A percentile compares a stretch with the other conserved stretches of the same genome.
phyloP scores from a whole-genome alignment of 2,113 vertebrate genomes.

The Pica pica region DNA sequence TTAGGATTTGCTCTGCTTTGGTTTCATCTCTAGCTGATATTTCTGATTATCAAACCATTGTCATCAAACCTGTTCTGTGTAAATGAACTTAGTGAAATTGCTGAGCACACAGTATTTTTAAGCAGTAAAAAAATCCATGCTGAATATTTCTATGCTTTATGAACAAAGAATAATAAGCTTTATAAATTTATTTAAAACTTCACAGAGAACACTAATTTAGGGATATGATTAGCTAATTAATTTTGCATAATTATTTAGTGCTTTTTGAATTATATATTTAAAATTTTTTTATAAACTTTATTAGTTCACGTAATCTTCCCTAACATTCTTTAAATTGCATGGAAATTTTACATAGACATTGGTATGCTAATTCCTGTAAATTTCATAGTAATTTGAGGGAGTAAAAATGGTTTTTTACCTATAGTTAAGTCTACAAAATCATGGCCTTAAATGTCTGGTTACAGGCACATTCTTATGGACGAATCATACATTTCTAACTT shows the following conservation, averaged over 20 bases:
- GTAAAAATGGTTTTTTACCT: neutral
- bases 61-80: neutral
- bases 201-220: neutral
- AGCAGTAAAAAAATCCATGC: neutral
- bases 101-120: neutral
- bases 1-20: neutral
- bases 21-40: neutral
- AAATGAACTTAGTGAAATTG: neutral
- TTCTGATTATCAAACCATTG: neutral
- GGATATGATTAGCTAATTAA: neutral
- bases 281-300: neutral
- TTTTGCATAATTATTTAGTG: neutral
- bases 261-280: neutral
- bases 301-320: neutral
- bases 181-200: neutral
- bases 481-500: neutral
- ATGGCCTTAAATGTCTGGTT: neutral
- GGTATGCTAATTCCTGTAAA: neutral
- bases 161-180: neutral
- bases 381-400: neutral
- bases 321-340: neutral
- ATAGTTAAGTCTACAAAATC: neutral
- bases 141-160: neutral
- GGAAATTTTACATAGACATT: neutral
- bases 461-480: neutral